These are phyloP conservation scores for Leptoclinus maculatus DNA, from an alignment of 2,797 vertebrate species.

Conservation along the genomic window DNA sequence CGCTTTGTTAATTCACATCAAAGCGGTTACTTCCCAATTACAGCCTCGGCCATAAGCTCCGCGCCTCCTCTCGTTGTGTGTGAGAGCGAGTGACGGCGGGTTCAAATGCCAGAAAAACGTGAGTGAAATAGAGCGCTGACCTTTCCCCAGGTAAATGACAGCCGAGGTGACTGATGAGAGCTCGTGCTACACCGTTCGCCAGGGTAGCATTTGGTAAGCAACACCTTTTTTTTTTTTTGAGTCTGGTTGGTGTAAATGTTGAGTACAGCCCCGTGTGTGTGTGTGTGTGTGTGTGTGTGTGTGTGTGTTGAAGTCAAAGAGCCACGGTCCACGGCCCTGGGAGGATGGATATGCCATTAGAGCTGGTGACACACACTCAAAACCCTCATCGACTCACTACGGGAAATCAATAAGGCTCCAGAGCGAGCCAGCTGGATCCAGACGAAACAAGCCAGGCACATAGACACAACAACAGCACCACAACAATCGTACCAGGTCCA, in stretches of 20 bases:
- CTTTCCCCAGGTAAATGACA: slow-evolving; percentile 60
- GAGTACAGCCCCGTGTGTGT: slow-evolving; percentile 28
- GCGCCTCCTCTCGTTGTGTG: slow-evolving; percentile 28
- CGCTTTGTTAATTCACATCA: slow-evolving; percentile 73
- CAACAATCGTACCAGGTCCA: slow-evolving; percentile 60
- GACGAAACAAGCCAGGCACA: slow-evolving; percentile 51
- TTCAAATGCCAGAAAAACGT: slow-evolving; percentile 37
- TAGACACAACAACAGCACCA: slow-evolving; percentile 56
- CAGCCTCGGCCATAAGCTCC: slow-evolving; percentile 48
- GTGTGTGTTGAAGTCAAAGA: slow-evolving; percentile 61
- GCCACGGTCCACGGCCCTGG: slow-evolving; percentile 62
- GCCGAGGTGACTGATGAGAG: slow-evolving; percentile 56
- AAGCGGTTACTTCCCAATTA: slow-evolving; percentile 73
- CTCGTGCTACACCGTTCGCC: slow-evolving; percentile 1
- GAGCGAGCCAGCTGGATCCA: slow-evolving; percentile 69
- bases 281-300: slow-evolving; percentile 6
- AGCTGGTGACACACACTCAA: slow-evolving; percentile 80
- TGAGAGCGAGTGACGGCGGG: neutral
- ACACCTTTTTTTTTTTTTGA: slow-evolving; percentile 12
- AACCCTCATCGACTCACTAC: slow-evolving; percentile 82
- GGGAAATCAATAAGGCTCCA: slow-evolving; percentile 81
- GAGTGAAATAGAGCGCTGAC: slow-evolving; percentile 59
- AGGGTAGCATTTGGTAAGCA: slow-evolving; percentile 31
- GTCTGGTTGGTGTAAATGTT: slow-evolving; percentile 41
- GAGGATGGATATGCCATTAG: slow-evolving; percentile 82